Conservation (phyloP, 1,140 invertebrate genomes). For the Macrosteles quadrilineatus region DNA sequence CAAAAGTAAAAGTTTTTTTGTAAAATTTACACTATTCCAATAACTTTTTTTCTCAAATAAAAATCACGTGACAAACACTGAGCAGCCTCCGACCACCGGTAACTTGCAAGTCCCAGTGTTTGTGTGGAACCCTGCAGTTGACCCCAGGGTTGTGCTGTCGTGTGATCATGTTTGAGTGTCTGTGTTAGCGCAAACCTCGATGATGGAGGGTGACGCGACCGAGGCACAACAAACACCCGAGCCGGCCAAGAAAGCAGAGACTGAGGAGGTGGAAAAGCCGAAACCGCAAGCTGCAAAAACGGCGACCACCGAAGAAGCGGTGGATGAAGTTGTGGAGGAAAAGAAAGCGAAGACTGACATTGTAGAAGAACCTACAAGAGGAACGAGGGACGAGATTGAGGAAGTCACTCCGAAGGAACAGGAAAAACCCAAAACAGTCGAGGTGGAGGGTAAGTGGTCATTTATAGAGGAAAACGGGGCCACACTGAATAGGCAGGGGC, state of each 20-base stretch:
- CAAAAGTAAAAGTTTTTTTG: too few relatives aligned
- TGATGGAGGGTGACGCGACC: not conserved
- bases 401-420: not conserved
- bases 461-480: not conserved
- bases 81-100: too few relatives aligned
- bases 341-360: conserved; percentile 47
- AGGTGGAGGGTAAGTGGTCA: not conserved
- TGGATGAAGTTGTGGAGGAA: conserved; percentile 45
- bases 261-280: conserved; percentile 22
- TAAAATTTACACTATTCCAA: too few relatives aligned
- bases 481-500: too few relatives aligned
- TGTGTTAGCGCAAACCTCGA: conserved; percentile 27
- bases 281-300: not conserved
- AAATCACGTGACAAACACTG: too few relatives aligned
- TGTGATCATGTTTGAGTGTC: conserved; percentile 34
- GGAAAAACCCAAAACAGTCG: conserved; percentile 6
- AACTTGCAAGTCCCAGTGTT: too few relatives aligned
- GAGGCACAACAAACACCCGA: not conserved
- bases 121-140: conserved; percentile 31
- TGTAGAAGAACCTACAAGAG: conserved; percentile 22
- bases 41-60: too few relatives aligned
- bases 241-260: conserved; percentile 14
- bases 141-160: conserved; percentile 28
- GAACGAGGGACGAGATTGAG: not conserved
- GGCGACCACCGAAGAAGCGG: conserved; percentile 39